Base-by-base conservation (phyloP, 1,140 invertebrate species). In the Drosophila ficusphila region DNA sequence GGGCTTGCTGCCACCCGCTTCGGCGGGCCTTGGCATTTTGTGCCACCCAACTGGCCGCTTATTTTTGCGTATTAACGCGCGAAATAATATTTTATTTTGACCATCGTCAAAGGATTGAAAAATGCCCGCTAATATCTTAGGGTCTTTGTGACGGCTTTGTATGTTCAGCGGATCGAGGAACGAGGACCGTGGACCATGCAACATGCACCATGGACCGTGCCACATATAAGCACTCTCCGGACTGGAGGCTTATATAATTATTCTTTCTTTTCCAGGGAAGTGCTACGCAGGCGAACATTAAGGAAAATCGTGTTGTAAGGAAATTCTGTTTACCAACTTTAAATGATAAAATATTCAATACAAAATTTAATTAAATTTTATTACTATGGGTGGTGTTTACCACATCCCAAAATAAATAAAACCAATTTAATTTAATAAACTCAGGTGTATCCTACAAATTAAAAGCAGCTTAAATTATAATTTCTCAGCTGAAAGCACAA, bases 61-160 rank as follows among this genome's bases (percentile, higher is more conserved):
- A 81, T 76, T 77, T 88, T 88, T 82, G 74, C 82, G 82, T 88
- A 88, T 88, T 88, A 88, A 88, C 82, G 82, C 82, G 82, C 82
- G 78, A 78, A 88, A 88, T 88, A 81, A 88, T 88, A 88, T 88
- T 78, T 88, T 88, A 88, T 88, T 88, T 88, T 88, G 82, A 88
- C 56, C 82, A 88, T 88, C 77, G 57, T 88, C 82, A 88, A 88
- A 88, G 77, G 82, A 82, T 88, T 88, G 82, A 88, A 88, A 88
- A 88, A 88, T 88, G 82, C 65, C 74, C 77, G 69, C 82, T 82
- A 88, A 88, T 88, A 88, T 88, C 83, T 88, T 88, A 88, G 70
- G 77, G 73, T 86, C 83, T 88, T 88, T 88, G 82, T 82, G 81
- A 48, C 61, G 81, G 67, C 76, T 86, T 86, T 85, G 72, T 85